Base-by-base conservation (phyloP, 1,140 invertebrate species). In the Stegodyphus mimosarum region DNA sequence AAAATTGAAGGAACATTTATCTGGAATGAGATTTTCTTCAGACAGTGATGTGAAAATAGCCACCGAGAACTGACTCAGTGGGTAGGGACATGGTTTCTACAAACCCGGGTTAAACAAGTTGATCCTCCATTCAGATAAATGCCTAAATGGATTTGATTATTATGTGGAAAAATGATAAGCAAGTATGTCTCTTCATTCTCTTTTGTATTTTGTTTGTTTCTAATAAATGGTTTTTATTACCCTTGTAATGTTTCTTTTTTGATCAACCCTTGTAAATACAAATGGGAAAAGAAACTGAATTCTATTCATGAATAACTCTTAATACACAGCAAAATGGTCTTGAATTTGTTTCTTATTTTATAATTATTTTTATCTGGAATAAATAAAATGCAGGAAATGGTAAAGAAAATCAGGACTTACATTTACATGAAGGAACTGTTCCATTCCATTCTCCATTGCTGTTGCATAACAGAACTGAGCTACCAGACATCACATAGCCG, bases 361-460 rank as follows among this genome's bases (percentile, higher is more conserved):
- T 33, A 33, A 33, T 33, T 33, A 1, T 33, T 33, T 33, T 33
- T 33, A 3, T 33, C 33, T 33, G 33, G 33, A 33, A 3, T 33
- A 33, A 33, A 33, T 33, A 33, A 33, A 33, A 33, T 33, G 33
- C 33, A 33, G 33, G 33, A 33, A 33, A 33, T 33, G 33, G 33
- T 33, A 60, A 60, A 10, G 52, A 63, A 49, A 63, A 69, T 51
- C 2, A 71, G 9, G 11, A 5, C 70, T 87, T 87, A 87, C 87
- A 96, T 92, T 96, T 94, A 90, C 97, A 99, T 91, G 96, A 94
- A 5, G 98, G 98, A 52, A 95, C 93, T 13, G 95, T 95, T 88
- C 96, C 96, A 91, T 98, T 98, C 98, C 98, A 99, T 63, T 92
- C 92, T 70, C 97, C 98, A 90, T 93, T 94, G 63, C 96, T 96